A percentile compares a stretch with the other conserved stretches of the same genome.
phyloP scores from a whole-genome alignment of 2,797 vertebrate species.

The Glossophaga mutica region DNA sequence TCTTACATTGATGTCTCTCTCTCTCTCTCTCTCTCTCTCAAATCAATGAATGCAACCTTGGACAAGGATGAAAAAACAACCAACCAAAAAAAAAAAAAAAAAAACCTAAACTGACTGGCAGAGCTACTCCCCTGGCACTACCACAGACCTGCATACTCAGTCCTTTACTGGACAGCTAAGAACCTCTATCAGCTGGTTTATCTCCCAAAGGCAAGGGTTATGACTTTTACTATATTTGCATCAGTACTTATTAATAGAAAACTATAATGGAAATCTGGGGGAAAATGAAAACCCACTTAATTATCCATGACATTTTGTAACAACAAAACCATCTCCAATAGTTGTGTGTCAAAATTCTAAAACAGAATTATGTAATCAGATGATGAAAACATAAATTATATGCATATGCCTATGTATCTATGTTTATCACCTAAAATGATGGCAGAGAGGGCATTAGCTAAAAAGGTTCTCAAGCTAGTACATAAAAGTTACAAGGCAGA shows the following conservation, averaged over 20 bases:
- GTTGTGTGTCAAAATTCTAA: background rate
- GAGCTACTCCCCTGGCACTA: background rate
- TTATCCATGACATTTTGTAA: background rate
- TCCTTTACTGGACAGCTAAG: background rate
- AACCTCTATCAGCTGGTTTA: background rate
- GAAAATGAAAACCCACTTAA: background rate
- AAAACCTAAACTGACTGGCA: background rate
- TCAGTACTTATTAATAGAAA: background rate
- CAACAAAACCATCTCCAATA: background rate
- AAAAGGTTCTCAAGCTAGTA: background rate
- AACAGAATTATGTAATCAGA: background rate
- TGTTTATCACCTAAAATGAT: background rate
- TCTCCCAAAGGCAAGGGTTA: background rate
- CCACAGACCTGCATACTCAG: no score
- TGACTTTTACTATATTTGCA: background rate
- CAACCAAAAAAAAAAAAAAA: background rate
- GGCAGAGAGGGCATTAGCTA: background rate
- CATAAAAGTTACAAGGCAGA: background rate
- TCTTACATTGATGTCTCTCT: background rate
- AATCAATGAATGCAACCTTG: background rate
- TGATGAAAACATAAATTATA: constrained; percentile 6
- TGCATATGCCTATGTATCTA: background rate
- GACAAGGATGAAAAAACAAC: background rate
- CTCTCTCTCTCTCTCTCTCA: background rate
- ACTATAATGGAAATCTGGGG: background rate